A percentile compares a stretch with the other conserved stretches of the same genome.
phyloP scores from a whole-genome alignment of 1,140 invertebrate genomes.

The Pseudobourletiella spinata region DNA sequence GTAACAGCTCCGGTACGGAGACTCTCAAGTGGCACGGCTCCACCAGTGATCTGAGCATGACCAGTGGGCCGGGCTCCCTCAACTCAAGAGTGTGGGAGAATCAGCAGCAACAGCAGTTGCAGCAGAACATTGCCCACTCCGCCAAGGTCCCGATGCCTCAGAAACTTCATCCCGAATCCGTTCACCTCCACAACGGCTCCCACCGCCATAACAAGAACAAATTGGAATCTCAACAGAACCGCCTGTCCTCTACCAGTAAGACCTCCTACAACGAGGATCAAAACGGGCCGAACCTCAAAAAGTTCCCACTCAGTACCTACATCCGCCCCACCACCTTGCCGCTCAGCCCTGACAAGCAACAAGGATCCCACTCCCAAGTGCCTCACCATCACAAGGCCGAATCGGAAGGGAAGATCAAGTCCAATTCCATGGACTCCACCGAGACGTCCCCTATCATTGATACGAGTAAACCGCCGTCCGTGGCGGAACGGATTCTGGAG shows the following conservation, averaged over 20 bases:
- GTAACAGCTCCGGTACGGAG: constrained; percentile 58
- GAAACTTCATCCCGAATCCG: constrained; percentile 57
- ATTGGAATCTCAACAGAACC: not conserved
- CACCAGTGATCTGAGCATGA: constrained; percentile 63
- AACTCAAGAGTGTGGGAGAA: constrained; percentile 33
- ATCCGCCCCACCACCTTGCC: constrained; percentile 35
- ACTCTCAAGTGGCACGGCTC: constrained; percentile 74
- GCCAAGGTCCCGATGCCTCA: constrained; percentile 68
- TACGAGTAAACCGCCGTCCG: constrained; percentile 48
- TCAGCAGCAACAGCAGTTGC: constrained; percentile 31
- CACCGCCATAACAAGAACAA: constrained; percentile 14
- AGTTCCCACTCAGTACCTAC: constrained; percentile 38
- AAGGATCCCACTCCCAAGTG: constrained; percentile 7
- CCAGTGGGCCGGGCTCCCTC: constrained; percentile 23
- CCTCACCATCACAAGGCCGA: not conserved
- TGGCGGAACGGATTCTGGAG: constrained; percentile 65
- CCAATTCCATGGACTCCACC: constrained; percentile 5
- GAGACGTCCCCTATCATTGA: constrained; percentile 43
- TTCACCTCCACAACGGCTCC: constrained; percentile 7
- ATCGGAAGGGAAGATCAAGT: not conserved
- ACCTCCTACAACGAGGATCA: not conserved
- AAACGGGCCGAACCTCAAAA: constrained; percentile 36
- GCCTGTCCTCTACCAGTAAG: not conserved
- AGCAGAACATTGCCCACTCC: constrained; percentile 61
- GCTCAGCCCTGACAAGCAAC: not conserved